These are phyloP conservation scores for Macroramphosus scolopax DNA, from an alignment of 2,797 vertebrate species.

Conservation along the genomic window DNA sequence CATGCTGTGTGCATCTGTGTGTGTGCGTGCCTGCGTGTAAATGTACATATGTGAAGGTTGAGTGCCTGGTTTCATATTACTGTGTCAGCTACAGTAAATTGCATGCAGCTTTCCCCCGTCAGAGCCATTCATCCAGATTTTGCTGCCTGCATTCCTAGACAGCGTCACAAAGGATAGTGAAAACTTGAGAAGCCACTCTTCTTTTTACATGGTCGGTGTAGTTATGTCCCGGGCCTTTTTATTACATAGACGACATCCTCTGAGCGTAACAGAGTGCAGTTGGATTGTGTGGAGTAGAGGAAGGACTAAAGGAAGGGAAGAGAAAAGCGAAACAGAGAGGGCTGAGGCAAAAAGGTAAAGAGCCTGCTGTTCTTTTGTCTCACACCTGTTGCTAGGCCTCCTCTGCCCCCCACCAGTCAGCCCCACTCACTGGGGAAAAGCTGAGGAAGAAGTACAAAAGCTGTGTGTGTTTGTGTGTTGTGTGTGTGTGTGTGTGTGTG, in stretches of 20 bases:
- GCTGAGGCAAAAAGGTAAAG: conserved; percentile 64
- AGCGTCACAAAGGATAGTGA: conserved; percentile 56
- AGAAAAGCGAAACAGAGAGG: conserved; percentile 35
- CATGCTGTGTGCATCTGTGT: conserved; percentile 3
- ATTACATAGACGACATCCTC: conserved; percentile 41
- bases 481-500: conserved; percentile 1
- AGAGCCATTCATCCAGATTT: conserved; percentile 62
- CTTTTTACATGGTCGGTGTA: conserved; percentile 29
- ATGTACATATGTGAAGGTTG: conserved; percentile 61
- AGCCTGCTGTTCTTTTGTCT: conserved; percentile 74
- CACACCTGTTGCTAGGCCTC: conserved; percentile 76
- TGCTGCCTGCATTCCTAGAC: conserved; percentile 64
- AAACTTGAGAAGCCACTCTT: conserved; percentile 60
- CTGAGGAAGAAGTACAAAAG: conserved; percentile 50
- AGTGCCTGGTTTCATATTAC: conserved; percentile 67
- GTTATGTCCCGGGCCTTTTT: conserved; percentile 45
- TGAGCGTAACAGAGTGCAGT: conserved; percentile 15
- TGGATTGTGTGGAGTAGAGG: conserved; percentile 20
- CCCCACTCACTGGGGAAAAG: conserved; percentile 33
- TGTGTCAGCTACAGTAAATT: conserved; percentile 70
- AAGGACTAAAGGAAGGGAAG: conserved; percentile 20
- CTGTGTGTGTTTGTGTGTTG: too few relatives aligned
- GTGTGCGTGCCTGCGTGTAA: conserved; percentile 51
- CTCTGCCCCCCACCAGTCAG: conserved; percentile 41
- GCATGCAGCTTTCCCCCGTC: conserved; percentile 64